These are phyloP conservation scores for Hemibagrus guttatus DNA, from an alignment of 2,797 vertebrate genomes.

Conservation along the genomic window DNA sequence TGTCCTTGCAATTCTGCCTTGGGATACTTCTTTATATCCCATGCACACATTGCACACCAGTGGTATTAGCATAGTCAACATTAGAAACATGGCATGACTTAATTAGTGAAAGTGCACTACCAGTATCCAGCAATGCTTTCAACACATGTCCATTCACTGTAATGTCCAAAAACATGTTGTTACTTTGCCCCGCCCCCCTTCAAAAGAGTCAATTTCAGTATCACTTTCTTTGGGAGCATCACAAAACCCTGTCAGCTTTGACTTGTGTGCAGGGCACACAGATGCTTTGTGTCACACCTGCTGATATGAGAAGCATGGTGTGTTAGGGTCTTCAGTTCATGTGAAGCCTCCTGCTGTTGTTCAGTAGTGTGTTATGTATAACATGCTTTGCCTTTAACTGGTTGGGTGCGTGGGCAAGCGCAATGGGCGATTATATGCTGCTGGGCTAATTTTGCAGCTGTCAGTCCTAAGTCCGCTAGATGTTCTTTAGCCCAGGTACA, in stretches of 20 bases:
- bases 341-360: not conserved
- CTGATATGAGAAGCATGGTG: not conserved
- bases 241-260: not conserved
- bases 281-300: not conserved
- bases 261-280: not conserved
- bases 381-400: not conserved
- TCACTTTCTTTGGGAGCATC: not conserved
- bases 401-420: not conserved
- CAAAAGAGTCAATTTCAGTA: not conserved
- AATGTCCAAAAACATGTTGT: too few relatives aligned
- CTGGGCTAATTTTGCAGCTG: not conserved
- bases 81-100: too few relatives aligned
- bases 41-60: not conserved
- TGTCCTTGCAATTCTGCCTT: not conserved
- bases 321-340: too few relatives aligned
- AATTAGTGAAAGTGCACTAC: too few relatives aligned
- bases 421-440: not conserved
- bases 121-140: too few relatives aligned
- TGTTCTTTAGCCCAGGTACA: not conserved
- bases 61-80: too few relatives aligned
- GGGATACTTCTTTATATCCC: not conserved
- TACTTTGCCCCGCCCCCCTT: rapidly evolving
- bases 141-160: not conserved
- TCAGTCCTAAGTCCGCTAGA: not conserved
- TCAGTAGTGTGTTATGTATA: not conserved